A percentile compares a stretch with the other conserved stretches of the same genome.
Conservation (phyloP, 2,797 vertebrate genomes). For the Arctocebus calabarensis region DNA sequence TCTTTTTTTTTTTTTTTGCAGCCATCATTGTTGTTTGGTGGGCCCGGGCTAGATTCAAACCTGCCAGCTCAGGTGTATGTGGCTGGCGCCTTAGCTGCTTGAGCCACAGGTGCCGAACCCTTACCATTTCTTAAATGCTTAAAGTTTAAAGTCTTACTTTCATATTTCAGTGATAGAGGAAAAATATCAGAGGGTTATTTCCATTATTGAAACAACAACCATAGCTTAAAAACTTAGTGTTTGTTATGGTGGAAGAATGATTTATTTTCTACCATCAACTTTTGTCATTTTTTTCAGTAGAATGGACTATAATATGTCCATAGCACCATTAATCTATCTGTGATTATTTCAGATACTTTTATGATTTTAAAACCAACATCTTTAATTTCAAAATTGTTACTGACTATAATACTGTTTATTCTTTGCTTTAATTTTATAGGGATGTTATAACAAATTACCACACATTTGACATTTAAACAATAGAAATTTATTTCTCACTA, state of each 20-base stretch:
- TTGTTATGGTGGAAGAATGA: neutral
- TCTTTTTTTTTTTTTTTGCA: no score
- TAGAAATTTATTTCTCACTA: neutral
- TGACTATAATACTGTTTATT: neutral
- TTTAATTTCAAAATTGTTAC: neutral
- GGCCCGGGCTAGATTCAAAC: no score
- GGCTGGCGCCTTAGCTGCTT: no score
- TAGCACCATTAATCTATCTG: neutral
- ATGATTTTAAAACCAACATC: neutral
- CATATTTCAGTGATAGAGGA: neutral
- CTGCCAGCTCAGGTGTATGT: no score
- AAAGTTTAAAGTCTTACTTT: neutral
- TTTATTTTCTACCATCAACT: neutral
- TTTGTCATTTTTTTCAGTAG: neutral
- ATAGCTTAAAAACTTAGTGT: neutral
- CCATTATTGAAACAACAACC: neutral
- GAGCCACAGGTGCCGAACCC: no score
- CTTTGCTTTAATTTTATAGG: neutral
- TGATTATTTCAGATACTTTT: neutral
- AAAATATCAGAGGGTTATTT: neutral
- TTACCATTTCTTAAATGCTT: neutral
- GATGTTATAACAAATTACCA: neutral
- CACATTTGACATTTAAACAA: neutral
- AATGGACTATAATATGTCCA: neutral
- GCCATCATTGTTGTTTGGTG: no score